These are phyloP conservation scores for Arctocebus calabarensis DNA, from an alignment of 2,797 vertebrate species.

Conservation along the genomic window DNA sequence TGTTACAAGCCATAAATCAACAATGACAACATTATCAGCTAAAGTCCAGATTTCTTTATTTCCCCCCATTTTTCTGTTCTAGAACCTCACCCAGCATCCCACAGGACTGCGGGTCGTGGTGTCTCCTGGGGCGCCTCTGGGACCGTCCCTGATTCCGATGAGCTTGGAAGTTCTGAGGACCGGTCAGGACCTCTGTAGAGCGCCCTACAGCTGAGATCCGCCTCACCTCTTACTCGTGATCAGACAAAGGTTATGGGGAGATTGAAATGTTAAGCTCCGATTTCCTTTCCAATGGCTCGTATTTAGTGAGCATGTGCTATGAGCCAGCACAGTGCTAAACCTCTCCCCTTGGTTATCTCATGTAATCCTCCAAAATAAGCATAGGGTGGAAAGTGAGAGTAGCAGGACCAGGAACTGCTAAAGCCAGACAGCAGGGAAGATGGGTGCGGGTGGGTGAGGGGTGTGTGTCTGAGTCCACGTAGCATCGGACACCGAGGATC, in stretches of 20 bases:
- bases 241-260: background rate
- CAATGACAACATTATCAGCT: accelerated
- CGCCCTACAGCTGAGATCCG: background rate
- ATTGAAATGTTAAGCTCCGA: accelerated
- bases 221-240: background rate
- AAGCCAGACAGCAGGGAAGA: background rate
- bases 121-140: background rate
- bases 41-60: background rate
- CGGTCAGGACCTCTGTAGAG: background rate
- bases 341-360: accelerated
- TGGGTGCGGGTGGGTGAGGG: accelerated
- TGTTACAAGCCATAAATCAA: accelerated
- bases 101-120: accelerated
- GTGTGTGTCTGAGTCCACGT: background rate
- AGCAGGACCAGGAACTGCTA: accelerated
- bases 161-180: background rate
- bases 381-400: background rate
- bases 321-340: accelerated
- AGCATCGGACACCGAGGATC: background rate
- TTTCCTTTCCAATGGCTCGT: background rate
- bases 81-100: background rate
- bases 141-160: background rate
- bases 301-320: accelerated
- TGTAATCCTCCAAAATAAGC: accelerated
- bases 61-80: background rate